Evolutionary conservation across 2,797 vertebrate genomes (phyloP).

Genomic region (Sternarchorhynchus goeldii): DNA sequence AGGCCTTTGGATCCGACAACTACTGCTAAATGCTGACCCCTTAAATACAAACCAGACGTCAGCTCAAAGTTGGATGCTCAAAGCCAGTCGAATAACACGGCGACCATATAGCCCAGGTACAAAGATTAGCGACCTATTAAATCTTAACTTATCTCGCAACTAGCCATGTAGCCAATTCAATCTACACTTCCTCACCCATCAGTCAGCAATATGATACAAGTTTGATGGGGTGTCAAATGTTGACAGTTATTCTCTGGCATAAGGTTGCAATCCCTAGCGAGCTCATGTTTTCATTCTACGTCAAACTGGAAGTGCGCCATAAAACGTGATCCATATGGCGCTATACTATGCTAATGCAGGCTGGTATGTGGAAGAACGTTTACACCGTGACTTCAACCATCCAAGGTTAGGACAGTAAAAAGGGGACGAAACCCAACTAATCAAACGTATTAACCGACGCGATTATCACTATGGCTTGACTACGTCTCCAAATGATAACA

Average conservation of each 20-base stretch:
- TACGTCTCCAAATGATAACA: too few species aligned
- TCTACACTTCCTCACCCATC: too few species aligned
- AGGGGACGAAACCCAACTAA: neutral
- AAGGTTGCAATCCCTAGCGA: neutral
- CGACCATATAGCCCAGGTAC: neutral
- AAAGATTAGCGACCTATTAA: neutral
- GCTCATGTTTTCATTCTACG: too few species aligned
- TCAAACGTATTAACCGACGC: neutral
- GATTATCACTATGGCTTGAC: too few species aligned
- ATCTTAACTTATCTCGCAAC: neutral
- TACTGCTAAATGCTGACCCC: conserved; percentile 48
- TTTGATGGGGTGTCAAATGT: neutral
- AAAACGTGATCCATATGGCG: too few species aligned
- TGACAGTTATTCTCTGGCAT: neutral
- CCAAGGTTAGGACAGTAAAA: neutral
- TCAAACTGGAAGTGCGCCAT: too few species aligned
- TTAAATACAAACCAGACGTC: conserved; percentile 55
- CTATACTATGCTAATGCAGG: too few species aligned
- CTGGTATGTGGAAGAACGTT: neutral
- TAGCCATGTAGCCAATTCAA: too few species aligned
- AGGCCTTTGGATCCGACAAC: conserved; percentile 30
- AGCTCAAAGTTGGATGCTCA: conserved; percentile 58
- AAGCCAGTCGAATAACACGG: conserved; percentile 33
- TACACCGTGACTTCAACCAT: too few species aligned
- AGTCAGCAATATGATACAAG: too few species aligned